Evolutionary conservation across 2,888 invertebrate species (phyloP), one percentile per base, ranked within the genome.

Genomic region (Patella ulyssiponensis): DNA sequence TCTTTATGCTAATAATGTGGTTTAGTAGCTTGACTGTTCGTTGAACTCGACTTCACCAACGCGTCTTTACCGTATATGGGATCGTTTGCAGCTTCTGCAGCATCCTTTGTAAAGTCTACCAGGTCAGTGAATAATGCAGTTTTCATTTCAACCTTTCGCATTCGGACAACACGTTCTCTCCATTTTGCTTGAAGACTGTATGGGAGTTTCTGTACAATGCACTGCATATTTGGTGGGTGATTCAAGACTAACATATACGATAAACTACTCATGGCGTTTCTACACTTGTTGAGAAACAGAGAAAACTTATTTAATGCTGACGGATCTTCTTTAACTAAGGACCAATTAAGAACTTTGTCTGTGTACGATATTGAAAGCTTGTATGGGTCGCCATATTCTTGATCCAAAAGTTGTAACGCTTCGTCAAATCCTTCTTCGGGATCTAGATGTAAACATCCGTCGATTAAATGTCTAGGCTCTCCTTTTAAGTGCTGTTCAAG

Each of bases 401-500:
- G 71, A 27, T 71, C 56, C 17, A 71, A 44, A 2, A 51, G 52
- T 4, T 72, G 12, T 58, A 71, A 33, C 2, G 71, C 71, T 12
- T 52, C 71, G 0, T 17, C 15, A 15, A 58, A 76, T n/a, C 56
- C 76, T 33, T 11, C 51, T 23, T 53, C 33, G 4, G 56, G 56
- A 54, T 76, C 76, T 4, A 76, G 27, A n/a, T 71, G 52, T 15
- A 23, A 44, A 71, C 52, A 72, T 5, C 76, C 33, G 3, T 33
- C 44, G 9, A 76, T 71, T 3, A 76, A 27, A 15, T 76, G 56
- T 15, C 54, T 54, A 17, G 71, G 71, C 14, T 76, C 76, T n/a
- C 76, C 76, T n/a, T 23, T 27, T 27, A 71, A 71, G 54, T 71
- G 71, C 33, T 76, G 76, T 20, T 71, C 71, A 44, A 76, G 54